phyloP scores from a whole-genome alignment of 2,888 invertebrate genomes.

The Cephus pulcher region DNA sequence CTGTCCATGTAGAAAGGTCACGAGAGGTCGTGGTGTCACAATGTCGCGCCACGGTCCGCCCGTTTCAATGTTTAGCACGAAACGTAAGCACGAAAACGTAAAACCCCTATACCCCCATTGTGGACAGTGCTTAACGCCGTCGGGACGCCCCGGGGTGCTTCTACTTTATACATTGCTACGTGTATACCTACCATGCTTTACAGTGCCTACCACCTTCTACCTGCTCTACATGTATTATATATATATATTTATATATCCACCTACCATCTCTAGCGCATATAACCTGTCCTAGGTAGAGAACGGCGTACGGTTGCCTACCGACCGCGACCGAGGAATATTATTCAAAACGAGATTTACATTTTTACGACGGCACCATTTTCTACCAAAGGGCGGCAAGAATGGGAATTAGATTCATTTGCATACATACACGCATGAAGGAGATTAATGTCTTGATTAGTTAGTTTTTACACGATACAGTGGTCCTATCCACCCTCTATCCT shows the following conservation, averaged over 20 bases:
- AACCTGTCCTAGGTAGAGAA: slow-evolving; percentile 19
- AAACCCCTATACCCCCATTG: slow-evolving; percentile 26
- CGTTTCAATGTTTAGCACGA: neutral
- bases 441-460: slow-evolving; percentile 62
- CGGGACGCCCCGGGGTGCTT: slow-evolving; percentile 38
- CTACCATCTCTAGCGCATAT: slow-evolving; percentile 17
- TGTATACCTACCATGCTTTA: neutral
- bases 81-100: slow-evolving; percentile 13
- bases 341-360: slow-evolving; percentile 59
- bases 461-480: slow-evolving; percentile 28
- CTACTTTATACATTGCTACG: slow-evolving; percentile 34
- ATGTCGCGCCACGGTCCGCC: neutral
- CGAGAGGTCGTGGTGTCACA: neutral
- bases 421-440: slow-evolving; percentile 49
- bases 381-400: slow-evolving; percentile 50
- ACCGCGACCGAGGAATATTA: slow-evolving; percentile 44
- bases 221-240: neutral
- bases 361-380: slow-evolving; percentile 56
- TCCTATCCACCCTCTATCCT: neutral
- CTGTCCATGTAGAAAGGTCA: neutral
- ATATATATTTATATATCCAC: slow-evolving; percentile 22
- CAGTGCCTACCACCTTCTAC: too few species aligned
- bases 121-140: slow-evolving; percentile 45
- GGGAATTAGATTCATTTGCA: slow-evolving; percentile 57
- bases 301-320: slow-evolving; percentile 31